Evolutionary conservation across 2,888 invertebrate genomes (phyloP), one percentile per base, ranked within the genome.

Genomic region (Drosophila parthenogenetica): DNA sequence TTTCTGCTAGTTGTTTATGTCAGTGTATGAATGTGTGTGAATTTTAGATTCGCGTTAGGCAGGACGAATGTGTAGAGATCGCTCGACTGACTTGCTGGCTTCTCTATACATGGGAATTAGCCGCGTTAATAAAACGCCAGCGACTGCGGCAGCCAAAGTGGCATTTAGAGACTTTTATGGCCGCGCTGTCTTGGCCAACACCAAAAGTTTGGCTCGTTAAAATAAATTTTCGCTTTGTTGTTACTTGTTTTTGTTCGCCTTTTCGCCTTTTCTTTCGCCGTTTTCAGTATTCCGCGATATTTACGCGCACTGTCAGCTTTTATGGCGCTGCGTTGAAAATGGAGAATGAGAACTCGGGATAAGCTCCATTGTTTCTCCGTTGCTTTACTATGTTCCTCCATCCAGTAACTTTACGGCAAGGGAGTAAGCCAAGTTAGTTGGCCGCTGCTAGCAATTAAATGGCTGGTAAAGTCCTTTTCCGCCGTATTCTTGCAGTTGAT

Each of bases 111-210:
- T 64, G 84, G 84, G 84, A 81, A 82, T 87, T 82, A 87, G 82
- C 65, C 62, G 69, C 87, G 84, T 81, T 86, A 77, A 82, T 82
- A 80, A 86, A 82, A 69, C 49, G 87, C 69, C 77, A 77, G 77
- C 71, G 77, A 86, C 68, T 77, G 83, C 68, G 83, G 83, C 73
- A 65, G 71, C 69, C 63, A 57, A 76, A 83, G 76, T 81, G 87
- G 81, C 87, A 84, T 81, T 84, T 84, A 64, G 87, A 72, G 73
- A 87, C 85, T 81, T 76, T 83, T 80, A 67, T 73, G 79, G 66
- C 67, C 70, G 64, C 69, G 48, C 48, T 64, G 74, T 48, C 68
- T 58, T 73, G 60, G 63, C 69, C 69, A 63, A 60, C 59, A 54
- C 65, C 64, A 60, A 81, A 83, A 83, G 58, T 83, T 87, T 84